phyloP scores from a whole-genome alignment of 2,888 invertebrate species.

The Drosophila macrothrix region DNA sequence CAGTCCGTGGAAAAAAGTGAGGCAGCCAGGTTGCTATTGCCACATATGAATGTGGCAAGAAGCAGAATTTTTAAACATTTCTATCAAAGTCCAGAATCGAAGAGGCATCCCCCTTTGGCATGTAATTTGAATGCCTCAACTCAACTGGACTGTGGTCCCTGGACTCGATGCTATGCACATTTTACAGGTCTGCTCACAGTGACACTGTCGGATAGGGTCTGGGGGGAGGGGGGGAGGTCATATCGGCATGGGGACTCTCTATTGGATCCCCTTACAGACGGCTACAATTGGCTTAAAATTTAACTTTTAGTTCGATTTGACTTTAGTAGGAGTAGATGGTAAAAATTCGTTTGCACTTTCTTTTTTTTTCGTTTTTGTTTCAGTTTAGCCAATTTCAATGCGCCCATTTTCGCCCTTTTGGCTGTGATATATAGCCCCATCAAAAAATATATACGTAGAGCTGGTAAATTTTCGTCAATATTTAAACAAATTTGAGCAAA shows the following conservation, averaged over 20 bases:
- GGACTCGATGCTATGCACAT: conserved; percentile 2
- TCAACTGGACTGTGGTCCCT: conserved; percentile 9
- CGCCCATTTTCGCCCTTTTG: not conserved
- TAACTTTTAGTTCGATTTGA: conserved; percentile 58
- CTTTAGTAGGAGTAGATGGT: conserved; percentile 21
- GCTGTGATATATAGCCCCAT: not conserved
- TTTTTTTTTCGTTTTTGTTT: not conserved
- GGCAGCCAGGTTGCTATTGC: not conserved
- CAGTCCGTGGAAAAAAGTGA: not conserved
- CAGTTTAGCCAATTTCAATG: conserved; percentile 38
- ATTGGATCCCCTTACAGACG: not conserved
- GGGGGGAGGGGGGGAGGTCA: not conserved
- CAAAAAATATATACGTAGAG: conserved; percentile 23
- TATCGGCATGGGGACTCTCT: not conserved
- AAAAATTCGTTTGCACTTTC: conserved; percentile 33
- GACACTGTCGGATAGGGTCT: not conserved
- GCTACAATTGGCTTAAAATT: conserved; percentile 54
- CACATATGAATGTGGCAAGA: conserved; percentile 13
- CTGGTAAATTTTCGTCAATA: conserved; percentile 67
- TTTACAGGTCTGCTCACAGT: not conserved
- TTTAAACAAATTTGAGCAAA: conserved; percentile 57
- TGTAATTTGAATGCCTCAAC: conserved; percentile 53
- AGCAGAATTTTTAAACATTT: conserved; percentile 57
- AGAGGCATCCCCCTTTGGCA: conserved; percentile 16
- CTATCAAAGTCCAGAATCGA: conserved; percentile 62